phyloP scores from a whole-genome alignment of 53 echinoderm and acorn worm genomes.

The Echinometra lucunter region DNA sequence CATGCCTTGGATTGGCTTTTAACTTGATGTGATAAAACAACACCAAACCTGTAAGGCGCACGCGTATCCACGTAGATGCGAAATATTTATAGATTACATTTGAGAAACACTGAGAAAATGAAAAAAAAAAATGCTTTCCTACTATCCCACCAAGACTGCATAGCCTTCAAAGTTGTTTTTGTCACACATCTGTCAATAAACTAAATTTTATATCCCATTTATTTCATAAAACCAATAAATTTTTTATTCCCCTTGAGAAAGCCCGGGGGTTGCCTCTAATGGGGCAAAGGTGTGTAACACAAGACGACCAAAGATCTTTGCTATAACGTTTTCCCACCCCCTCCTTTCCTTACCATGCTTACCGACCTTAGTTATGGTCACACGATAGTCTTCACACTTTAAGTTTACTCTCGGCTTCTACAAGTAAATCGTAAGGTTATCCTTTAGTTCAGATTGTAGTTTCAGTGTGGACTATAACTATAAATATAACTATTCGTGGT shows the following conservation, averaged over 20 bases:
- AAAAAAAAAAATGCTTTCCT: not conserved
- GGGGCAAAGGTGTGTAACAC: not conserved
- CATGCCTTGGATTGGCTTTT: too few species aligned
- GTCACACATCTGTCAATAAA: not conserved
- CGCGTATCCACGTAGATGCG: too few species aligned
- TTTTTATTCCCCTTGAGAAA: not conserved
- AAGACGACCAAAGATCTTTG: not conserved
- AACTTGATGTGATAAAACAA: too few species aligned
- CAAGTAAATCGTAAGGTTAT: too few species aligned
- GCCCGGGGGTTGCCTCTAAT: not conserved
- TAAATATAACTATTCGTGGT: too few species aligned
- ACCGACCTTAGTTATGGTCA: too few species aligned
- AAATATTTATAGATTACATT: too few species aligned
- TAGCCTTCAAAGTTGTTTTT: not conserved
- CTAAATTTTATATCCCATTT: not conserved
- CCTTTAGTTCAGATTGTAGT: too few species aligned
- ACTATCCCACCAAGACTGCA: not conserved
- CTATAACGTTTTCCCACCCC: not conserved
- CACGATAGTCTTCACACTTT: too few species aligned
- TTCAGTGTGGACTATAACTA: too few species aligned
- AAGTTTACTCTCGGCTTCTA: too few species aligned
- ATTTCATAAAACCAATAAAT: not conserved
- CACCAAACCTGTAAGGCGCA: too few species aligned
- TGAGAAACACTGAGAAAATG: not conserved
- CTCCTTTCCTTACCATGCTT: not conserved